These are phyloP conservation scores for Phaethornis superciliosus DNA, from an alignment of 2,113 vertebrate species.

Conservation along the genomic window DNA sequence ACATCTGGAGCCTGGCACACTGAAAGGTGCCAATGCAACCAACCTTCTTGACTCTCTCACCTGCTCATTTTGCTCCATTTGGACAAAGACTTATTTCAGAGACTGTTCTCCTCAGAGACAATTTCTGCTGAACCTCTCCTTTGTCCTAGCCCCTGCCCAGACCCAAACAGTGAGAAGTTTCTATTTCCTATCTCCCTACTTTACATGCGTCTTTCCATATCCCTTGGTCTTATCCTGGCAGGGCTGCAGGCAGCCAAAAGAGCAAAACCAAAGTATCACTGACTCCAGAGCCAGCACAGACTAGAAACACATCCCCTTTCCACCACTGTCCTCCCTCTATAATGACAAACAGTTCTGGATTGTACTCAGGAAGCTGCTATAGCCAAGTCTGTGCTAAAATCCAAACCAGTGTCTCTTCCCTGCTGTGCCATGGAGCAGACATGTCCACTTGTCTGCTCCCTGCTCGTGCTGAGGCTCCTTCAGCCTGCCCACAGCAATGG, in stretches of 20 bases:
- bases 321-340: neutral
- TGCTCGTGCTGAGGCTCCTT: fast-evolving
- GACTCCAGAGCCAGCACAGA: neutral
- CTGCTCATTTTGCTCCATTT: neutral
- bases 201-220: fast-evolving
- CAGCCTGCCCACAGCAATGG: neutral
- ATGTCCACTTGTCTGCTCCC: neutral
- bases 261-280: neutral
- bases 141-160: neutral
- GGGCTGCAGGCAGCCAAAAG: neutral
- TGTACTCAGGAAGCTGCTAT: neutral
- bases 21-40: neutral
- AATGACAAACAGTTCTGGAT: neutral
- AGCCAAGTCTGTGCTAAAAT: neutral
- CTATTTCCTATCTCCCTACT: neutral
- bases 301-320: neutral
- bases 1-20: neutral
- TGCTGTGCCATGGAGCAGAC: neutral
- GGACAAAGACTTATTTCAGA: neutral
- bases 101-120: neutral
- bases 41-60: fast-evolving
- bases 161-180: neutral
- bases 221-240: neutral
- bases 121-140: neutral
- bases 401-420: neutral